A percentile compares a stretch with the other conserved stretches of the same genome.
These are phyloP conservation scores for Sebastes reedi DNA, from an alignment of 2,797 vertebrate species.

Conservation along the genomic window DNA sequence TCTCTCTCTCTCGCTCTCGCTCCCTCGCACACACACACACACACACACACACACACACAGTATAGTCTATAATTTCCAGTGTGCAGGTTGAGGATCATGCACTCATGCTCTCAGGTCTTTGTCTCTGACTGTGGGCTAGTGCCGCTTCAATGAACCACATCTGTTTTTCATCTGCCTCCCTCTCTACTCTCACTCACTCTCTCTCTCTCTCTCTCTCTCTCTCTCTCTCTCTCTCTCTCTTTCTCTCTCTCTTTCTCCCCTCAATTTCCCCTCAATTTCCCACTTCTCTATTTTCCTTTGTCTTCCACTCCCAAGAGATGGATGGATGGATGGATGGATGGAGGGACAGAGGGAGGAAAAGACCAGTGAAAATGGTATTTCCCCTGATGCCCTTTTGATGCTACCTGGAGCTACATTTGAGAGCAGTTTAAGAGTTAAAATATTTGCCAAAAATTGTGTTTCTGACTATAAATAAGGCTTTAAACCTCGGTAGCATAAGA, in stretches of 20 bases:
- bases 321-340: conserved; percentile 29
- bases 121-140: conserved; percentile 70
- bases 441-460: background rate
- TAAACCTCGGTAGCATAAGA: background rate
- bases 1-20: background rate
- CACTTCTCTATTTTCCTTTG: conserved; percentile 68
- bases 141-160: conserved; percentile 73
- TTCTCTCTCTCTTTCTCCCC: background rate
- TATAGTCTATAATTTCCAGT: conserved; percentile 55
- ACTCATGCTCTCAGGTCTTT: conserved; percentile 69
- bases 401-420: conserved; percentile 20
- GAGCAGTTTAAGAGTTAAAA: background rate
- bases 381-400: conserved; percentile 18
- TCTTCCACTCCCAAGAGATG: conserved; percentile 61
- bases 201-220: conserved; percentile 12
- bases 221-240: conserved; percentile 12
- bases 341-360: conserved; percentile 11
- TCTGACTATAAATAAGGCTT: background rate
- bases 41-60: background rate
- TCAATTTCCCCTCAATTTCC: conserved; percentile 65
- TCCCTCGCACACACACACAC: background rate
- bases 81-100: conserved; percentile 66
- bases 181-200: background rate
- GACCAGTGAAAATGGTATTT: conserved; percentile 31
- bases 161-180: conserved; percentile 50